A percentile compares a stretch with the other conserved stretches of the same genome.
phyloP scores from a whole-genome alignment of 2,797 vertebrate genomes.

The Pangasius krempfi region DNA sequence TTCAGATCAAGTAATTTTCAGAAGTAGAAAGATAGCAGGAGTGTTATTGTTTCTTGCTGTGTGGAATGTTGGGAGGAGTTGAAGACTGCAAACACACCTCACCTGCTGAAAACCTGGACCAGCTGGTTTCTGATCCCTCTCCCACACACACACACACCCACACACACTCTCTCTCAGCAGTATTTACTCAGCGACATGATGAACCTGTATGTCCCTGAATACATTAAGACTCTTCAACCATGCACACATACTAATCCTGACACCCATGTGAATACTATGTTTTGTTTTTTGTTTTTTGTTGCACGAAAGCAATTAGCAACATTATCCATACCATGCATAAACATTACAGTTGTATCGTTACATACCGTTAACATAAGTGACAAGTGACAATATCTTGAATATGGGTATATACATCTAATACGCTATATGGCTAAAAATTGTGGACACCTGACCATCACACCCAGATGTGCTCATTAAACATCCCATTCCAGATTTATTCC shows the following conservation, averaged over 20 bases:
- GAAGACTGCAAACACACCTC: conserved; percentile 2
- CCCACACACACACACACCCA: background rate
- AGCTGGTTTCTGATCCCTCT: background rate
- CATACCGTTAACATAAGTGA: background rate
- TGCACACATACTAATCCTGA: background rate
- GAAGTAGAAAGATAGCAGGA: background rate
- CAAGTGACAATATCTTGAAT: background rate
- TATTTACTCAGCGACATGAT: background rate
- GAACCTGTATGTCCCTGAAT: background rate
- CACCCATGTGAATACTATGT: background rate
- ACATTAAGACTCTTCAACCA: background rate
- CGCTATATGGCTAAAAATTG: background rate
- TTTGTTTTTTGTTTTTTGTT: background rate
- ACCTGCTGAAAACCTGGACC: conserved; percentile 11
- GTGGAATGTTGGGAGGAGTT: background rate
- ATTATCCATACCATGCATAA: background rate
- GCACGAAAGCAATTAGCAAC: background rate
- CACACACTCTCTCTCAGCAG: background rate
- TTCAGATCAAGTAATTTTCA: background rate
- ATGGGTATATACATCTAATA: background rate
- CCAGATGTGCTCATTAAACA: background rate
- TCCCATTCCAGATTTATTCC: background rate
- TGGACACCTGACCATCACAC: background rate
- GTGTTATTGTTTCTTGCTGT: background rate
- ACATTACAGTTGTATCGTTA: background rate